Evolutionary conservation across 2,888 invertebrate genomes (phyloP).

Genomic region (Melinopterus prodromus): DNA sequence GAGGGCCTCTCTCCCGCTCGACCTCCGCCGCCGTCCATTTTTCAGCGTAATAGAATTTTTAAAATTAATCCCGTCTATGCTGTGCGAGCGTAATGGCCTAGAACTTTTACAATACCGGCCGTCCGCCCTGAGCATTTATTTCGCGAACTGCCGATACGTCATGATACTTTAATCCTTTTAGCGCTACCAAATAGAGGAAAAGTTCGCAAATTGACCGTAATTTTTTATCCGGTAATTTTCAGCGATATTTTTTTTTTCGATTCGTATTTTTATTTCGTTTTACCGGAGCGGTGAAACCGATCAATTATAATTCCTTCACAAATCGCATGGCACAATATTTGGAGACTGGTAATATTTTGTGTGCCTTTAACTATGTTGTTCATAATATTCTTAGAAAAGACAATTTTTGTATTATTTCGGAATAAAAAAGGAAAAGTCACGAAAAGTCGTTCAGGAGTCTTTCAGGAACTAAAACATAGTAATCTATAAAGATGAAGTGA

Average conservation of each 20-base stretch:
- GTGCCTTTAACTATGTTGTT: too few relatives aligned
- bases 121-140: slow-evolving; percentile 18
- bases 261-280: not conserved
- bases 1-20: not conserved
- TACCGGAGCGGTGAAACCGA: not conserved
- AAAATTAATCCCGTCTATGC: slow-evolving; percentile 32
- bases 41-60: slow-evolving; percentile 38
- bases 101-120: slow-evolving; percentile 26
- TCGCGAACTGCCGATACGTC: slow-evolving; percentile 26
- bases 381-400: too few relatives aligned
- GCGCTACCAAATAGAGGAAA: slow-evolving; percentile 13
- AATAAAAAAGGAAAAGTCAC: too few relatives aligned
- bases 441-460: too few relatives aligned
- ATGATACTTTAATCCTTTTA: slow-evolving; percentile 26
- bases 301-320: not conserved
- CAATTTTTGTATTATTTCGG: too few relatives aligned
- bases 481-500: too few relatives aligned
- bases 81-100: slow-evolving; percentile 14
- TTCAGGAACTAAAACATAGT: too few relatives aligned
- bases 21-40: slow-evolving; percentile 29
- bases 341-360: too few relatives aligned
- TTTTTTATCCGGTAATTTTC: not conserved
- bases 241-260: not conserved
- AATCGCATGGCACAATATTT: too few relatives aligned
- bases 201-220: slow-evolving; percentile 16